phyloP scores from a whole-genome alignment of 1,140 invertebrate genomes.

The Pseudobourletiella spinata region DNA sequence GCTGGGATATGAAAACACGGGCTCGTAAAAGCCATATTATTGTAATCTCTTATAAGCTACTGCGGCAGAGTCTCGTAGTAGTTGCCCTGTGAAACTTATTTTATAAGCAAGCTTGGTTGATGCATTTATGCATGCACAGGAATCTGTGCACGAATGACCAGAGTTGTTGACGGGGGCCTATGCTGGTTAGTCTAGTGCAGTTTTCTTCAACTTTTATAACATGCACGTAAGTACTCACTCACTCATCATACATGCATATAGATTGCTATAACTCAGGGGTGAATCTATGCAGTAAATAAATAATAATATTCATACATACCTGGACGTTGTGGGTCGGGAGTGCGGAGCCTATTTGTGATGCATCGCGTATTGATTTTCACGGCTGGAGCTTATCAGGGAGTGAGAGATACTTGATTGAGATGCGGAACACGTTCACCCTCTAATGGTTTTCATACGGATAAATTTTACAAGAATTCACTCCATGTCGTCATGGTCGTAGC shows the following conservation, averaged over 20 bases:
- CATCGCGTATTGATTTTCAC: conserved; percentile 29
- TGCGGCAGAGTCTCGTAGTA: no score
- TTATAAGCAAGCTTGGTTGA: no score
- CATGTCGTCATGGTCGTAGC: no score
- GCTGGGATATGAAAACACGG: conserved; percentile 3
- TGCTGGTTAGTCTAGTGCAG: no score
- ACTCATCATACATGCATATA: no score
- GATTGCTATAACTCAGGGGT: no score
- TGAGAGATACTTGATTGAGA: conserved; percentile 17
- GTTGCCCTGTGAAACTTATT: no score
- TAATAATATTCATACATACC: conserved; percentile 13
- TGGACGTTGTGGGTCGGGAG: background rate
- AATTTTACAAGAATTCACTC: conserved; percentile 25
- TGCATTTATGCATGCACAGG: no score
- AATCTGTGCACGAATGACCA: conserved; percentile 3
- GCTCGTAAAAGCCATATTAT: conserved; percentile 4
- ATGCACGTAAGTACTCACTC: no score
- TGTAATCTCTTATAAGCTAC: conserved; percentile 2
- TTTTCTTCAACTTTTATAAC: no score
- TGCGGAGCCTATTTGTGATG: conserved; percentile 7
- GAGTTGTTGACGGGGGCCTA: no score
- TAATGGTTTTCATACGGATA: conserved; percentile 22
- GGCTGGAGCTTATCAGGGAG: conserved; percentile 18
- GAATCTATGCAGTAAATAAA: background rate
- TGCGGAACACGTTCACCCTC: conserved; percentile 23